Evolutionary conservation across 2,113 vertebrate species (phyloP), one percentile per base, ranked within the genome.

Genomic region (Coreoperca whiteheadi): DNA sequence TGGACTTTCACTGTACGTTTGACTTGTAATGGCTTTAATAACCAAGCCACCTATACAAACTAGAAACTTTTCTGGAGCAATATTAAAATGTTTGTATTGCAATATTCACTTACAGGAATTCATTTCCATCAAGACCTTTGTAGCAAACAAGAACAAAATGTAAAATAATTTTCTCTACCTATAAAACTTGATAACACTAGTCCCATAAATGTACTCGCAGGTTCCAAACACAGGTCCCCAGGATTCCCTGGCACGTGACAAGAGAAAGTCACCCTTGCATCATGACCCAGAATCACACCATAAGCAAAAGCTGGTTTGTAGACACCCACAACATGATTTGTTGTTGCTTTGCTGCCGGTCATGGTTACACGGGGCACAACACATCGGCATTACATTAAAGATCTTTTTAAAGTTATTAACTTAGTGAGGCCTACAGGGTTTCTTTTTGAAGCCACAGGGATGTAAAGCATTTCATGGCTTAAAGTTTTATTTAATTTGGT

Each of bases 401-500:
- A 70, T 68, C 11, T 20, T 79, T 74, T 32, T 56, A 43, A 80
- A 53, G 25, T 51, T 48, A 65, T 67, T 65, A 28, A 77, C 30
- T 68, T 48, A 68, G 25, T 61, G 9, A 25, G 48, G 15, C 48
- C 67, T 3, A 32, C 1, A 30, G 41, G 56, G 18, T 57, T 87
- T 73, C 8, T 48, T 53, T 79, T 63, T 53, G 23, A 63, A 51
- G 50, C 43, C 56, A 51, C 30, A 0, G 30, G 67, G 57, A 73
- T 77, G 74, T 87, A 74, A 85, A 77, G 69, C 59, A 74, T 79
- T 56, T 12, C 65, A n/a, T 80, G 51, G 32, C 37, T 84, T 64
- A 61, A 76, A 41, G 67, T 51, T 80, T 74, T 65, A 59, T 83
- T 83, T 7, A 65, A 59, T 85, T 77, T 75, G 48, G 16, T 50